Evolutionary conservation across 2,797 vertebrate species (phyloP).

Genomic region (Cyclopterus lumpus): DNA sequence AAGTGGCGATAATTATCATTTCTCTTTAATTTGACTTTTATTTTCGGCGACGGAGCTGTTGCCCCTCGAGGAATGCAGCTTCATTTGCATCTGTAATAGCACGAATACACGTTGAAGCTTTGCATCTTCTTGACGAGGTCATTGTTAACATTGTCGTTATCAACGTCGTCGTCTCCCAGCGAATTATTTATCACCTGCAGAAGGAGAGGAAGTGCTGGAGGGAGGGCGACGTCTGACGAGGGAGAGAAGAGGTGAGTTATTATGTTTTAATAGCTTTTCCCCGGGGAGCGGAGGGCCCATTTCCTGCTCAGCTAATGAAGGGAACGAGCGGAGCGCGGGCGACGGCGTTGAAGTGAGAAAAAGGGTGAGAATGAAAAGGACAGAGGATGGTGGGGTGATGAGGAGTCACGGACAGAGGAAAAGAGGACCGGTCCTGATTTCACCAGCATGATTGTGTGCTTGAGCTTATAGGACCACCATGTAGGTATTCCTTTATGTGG

Average conservation of each 20-base stretch:
- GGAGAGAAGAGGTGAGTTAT: constrained; percentile 38
- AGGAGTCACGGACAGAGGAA: background rate
- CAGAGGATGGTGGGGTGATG: background rate
- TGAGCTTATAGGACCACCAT: background rate
- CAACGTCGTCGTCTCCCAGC: constrained; percentile 9
- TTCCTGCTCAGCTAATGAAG: constrained; percentile 55
- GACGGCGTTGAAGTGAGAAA: background rate
- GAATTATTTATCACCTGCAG: constrained; percentile 48
- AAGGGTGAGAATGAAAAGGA: constrained; percentile 6
- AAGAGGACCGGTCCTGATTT: background rate
- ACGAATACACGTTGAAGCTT: constrained; percentile 34
- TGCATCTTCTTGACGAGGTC: constrained; percentile 47
- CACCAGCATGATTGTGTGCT: background rate
- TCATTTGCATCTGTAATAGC: constrained; percentile 36
- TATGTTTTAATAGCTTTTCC: constrained; percentile 62
- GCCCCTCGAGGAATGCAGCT: constrained; percentile 20
- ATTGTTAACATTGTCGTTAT: constrained; percentile 42
- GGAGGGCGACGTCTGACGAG: constrained; percentile 15
- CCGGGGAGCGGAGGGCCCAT: constrained; percentile 29
- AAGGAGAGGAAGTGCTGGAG: constrained; percentile 28
- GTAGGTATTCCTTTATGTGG: background rate
- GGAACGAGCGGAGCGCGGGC: background rate
- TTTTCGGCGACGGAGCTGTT: constrained; percentile 6
- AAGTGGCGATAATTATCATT: constrained; percentile 31
- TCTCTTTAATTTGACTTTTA: constrained; percentile 38